phyloP scores from a whole-genome alignment of 2,888 invertebrate genomes.

The Campopleginae sp. region DNA sequence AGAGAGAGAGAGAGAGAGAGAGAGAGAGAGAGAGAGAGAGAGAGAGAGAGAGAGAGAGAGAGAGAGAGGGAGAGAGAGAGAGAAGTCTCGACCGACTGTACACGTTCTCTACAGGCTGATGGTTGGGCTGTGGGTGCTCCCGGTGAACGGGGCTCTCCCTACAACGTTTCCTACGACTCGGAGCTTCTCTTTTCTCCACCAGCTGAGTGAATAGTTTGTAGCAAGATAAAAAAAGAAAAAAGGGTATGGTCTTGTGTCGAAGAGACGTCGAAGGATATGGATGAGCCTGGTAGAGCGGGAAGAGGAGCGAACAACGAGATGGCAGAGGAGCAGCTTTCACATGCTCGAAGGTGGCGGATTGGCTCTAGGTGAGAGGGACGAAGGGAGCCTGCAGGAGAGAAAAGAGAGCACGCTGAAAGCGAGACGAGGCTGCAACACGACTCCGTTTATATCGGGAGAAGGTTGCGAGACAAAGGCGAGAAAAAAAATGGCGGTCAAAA shows the following conservation, averaged over 20 bases:
- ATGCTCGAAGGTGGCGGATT: not conserved
- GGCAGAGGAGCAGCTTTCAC: conserved; percentile 29
- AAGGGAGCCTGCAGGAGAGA: not conserved
- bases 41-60: conserved; percentile 59
- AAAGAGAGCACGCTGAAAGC: conserved; percentile 12
- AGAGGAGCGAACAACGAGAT: conserved; percentile 21
- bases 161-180: conserved; percentile 6
- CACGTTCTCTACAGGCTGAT: conserved; percentile 64
- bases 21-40: conserved; percentile 59
- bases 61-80: conserved; percentile 58
- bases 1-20: conserved; percentile 69
- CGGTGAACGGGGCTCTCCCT: conserved; percentile 6
- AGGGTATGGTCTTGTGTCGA: conserved; percentile 55
- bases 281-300: not conserved
- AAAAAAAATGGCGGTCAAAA: conserved; percentile 38
- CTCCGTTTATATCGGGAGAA: conserved; percentile 42
- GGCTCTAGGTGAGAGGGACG: conserved; percentile 4
- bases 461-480: conserved; percentile 34
- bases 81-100: conserved; percentile 49
- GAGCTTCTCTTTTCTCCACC: conserved; percentile 22
- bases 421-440: conserved; percentile 40
- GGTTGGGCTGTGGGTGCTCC: conserved; percentile 31
- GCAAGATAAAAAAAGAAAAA: conserved; percentile 29
- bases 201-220: conserved; percentile 23
- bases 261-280: conserved; percentile 32